These are phyloP conservation scores for Pseudochaenichthys georgianus DNA, from an alignment of 2,797 vertebrate genomes.

Conservation along the genomic window DNA sequence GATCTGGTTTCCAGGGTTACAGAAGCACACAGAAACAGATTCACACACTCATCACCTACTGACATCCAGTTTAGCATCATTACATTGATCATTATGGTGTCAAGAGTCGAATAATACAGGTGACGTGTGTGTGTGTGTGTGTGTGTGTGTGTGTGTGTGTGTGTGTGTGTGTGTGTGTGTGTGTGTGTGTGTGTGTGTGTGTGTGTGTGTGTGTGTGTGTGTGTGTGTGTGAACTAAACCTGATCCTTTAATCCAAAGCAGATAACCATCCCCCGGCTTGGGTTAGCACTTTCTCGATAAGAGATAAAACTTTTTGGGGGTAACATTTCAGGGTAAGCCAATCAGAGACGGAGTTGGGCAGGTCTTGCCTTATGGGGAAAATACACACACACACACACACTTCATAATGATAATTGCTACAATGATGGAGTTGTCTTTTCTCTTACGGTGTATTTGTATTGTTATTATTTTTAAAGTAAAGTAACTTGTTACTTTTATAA, in stretches of 20 bases:
- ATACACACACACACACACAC: too few relatives aligned
- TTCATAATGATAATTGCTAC: too few relatives aligned
- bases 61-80: constrained; percentile 33
- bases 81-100: constrained; percentile 42
- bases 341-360: too few relatives aligned
- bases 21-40: neutral
- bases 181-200: constrained; percentile 4
- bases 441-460: too few relatives aligned
- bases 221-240: too few relatives aligned
- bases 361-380: too few relatives aligned
- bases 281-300: neutral
- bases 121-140: constrained; percentile 24
- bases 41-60: neutral
- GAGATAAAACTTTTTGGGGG: constrained; percentile 9
- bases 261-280: constrained; percentile 4
- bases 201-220: neutral
- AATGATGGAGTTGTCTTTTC: too few relatives aligned
- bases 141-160: neutral
- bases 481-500: too few relatives aligned
- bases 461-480: too few relatives aligned
- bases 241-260: constrained; percentile 46
- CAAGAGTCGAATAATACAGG: constrained; percentile 57
- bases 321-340: too few relatives aligned
- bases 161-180: too few relatives aligned
- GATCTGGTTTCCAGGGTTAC: neutral